These are phyloP conservation scores for Cephus rjabovi DNA, from an alignment of 2,888 invertebrate species.

Conservation along the genomic window DNA sequence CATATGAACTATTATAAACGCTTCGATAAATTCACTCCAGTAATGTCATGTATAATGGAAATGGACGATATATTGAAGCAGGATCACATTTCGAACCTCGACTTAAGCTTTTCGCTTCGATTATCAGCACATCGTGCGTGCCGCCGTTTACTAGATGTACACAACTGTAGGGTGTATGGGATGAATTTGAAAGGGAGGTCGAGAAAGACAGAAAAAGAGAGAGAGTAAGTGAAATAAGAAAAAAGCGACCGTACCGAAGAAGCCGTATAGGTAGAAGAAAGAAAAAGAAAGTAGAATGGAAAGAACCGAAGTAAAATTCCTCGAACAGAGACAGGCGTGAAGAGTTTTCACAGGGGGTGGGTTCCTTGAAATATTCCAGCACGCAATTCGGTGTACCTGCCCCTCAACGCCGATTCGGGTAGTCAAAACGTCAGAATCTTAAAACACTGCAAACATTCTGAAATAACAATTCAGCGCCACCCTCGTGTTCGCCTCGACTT, in stretches of 20 bases:
- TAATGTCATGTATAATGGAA: neutral
- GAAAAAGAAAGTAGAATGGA: neutral
- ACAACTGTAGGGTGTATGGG: neutral
- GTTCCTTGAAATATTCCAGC: constrained; percentile 3
- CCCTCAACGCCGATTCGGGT: constrained; percentile 41
- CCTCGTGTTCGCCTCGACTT: constrained; percentile 37
- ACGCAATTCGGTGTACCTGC: constrained; percentile 20
- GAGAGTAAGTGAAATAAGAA: too few species aligned
- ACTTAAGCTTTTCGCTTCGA: constrained; percentile 22
- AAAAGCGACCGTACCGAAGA: too few species aligned
- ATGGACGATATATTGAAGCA: neutral
- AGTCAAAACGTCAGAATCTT: constrained; percentile 67
- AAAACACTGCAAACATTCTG: constrained; percentile 65
- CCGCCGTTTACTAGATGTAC: neutral
- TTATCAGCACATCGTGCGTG: constrained; percentile 15
- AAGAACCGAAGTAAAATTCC: neutral
- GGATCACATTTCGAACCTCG: neutral
- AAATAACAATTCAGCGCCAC: constrained; percentile 63
- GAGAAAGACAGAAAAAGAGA: neutral
- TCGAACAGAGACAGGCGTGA: neutral
- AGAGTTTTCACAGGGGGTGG: neutral
- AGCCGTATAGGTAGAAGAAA: too few species aligned
- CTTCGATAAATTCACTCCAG: constrained; percentile 35
- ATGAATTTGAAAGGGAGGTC: neutral
- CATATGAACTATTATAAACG: constrained; percentile 27